phyloP scores from a whole-genome alignment of 2,113 vertebrate genomes.

The Delphinapterus leucas region DNA sequence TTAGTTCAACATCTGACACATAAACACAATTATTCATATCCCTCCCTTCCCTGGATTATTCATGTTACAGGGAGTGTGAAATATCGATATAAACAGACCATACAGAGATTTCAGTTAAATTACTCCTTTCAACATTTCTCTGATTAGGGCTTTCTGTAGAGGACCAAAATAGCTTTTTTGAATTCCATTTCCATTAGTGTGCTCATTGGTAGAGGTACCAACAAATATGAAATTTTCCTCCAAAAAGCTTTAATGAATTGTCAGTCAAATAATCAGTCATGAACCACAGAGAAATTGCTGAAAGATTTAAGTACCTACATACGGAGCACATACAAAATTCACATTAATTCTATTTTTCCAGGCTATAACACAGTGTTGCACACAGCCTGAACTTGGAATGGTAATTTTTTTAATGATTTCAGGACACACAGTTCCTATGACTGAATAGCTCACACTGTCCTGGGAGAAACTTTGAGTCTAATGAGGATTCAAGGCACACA shows the following conservation, averaged over 20 bases:
- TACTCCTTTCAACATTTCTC: not conserved
- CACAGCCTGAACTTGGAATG: not conserved
- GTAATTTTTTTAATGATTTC: not conserved
- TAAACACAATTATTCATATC: not conserved
- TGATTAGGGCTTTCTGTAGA: not conserved
- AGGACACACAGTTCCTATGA: not conserved
- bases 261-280: not conserved
- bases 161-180: not conserved
- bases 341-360: not conserved
- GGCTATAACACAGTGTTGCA: not conserved
- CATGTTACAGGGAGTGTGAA: not conserved
- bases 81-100: not conserved
- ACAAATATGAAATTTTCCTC: not conserved
- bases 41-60: not conserved
- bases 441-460: not conserved
- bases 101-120: not conserved
- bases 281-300: not conserved
- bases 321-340: not conserved
- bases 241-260: not conserved
- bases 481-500: not conserved
- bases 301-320: not conserved
- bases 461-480: not conserved
- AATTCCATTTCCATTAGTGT: not conserved
- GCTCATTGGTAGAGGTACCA: not conserved
- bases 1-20: not conserved